Evolutionary conservation across 2,797 vertebrate species (phyloP), one percentile per base, ranked within the genome.

Genomic region (Crax fasciolata): DNA sequence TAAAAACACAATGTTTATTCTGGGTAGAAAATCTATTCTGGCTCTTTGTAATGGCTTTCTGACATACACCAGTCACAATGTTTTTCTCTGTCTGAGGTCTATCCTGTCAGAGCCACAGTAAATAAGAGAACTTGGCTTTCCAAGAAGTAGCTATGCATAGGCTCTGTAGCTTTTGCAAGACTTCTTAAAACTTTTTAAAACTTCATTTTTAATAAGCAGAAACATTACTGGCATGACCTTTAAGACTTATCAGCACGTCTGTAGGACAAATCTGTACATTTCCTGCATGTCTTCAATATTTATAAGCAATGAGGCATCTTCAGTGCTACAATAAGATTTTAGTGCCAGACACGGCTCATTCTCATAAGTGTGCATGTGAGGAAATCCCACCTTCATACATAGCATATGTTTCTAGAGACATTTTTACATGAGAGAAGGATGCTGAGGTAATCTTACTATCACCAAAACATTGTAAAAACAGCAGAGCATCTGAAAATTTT

Each of bases 391-490:
- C 81, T 96, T 96, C 95, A 89, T 92, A 85, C 54, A 89, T 79
- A 57, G 74, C 39, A 89, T 75, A 81, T 89, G 92, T 85, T 90
- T 92, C 93, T 83, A 87, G 62, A 6, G 7, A 87, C 78, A 81
- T 78, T 93, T 95, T 94, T 84, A 93, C 84, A 92, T 81, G 91
- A 94, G 91, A 95, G 76, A 86, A 46, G 87, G 66, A 94, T 51
- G 62, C 87, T 93, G 93, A 96, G 82, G 91, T 96, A 96, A 97
- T 97, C 93, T 95, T 94, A 93, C 90, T 96, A 94, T 92, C 91
- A 94, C 84, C 91, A 96, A 95, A 96, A 94, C 91, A 86, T 75
- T 90, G 91, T 83, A 93, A 93, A 96, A 92, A 92, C 65, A 70
- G 92, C 84, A 95, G 58, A 96, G 89, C 89, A 93, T 41, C 93